These are phyloP conservation scores for Syngnathoides biaculeatus DNA, from an alignment of 2,113 vertebrate species.

Conservation along the genomic window DNA sequence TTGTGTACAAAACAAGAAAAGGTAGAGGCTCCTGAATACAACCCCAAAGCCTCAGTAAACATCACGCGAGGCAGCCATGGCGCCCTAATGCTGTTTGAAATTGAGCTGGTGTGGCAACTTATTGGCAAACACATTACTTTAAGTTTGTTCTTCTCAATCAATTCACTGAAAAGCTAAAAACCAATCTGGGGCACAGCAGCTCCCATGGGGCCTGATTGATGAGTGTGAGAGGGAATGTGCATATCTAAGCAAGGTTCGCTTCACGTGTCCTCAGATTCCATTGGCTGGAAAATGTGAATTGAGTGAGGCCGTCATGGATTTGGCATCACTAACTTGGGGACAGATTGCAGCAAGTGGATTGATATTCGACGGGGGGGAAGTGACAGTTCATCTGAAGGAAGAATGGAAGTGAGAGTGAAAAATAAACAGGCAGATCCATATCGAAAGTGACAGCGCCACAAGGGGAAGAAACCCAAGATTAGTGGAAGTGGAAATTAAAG, in stretches of 20 bases:
- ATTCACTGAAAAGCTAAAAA: conserved; percentile 70
- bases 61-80: conserved; percentile 47
- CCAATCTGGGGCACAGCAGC: conserved; percentile 65
- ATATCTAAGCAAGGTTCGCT: conserved; percentile 69
- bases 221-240: conserved; percentile 63
- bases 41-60: conserved; percentile 48
- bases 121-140: conserved; percentile 72
- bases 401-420: conserved; percentile 61
- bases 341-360: conserved; percentile 67
- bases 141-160: conserved; percentile 74
- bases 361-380: conserved; percentile 68
- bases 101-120: conserved; percentile 61
- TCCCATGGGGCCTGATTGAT: conserved; percentile 70
- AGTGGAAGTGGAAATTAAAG: conserved; percentile 41
- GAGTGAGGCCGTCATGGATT: conserved; percentile 69
- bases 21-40: conserved; percentile 41
- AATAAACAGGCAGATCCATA: conserved; percentile 69
- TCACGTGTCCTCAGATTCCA: conserved; percentile 67
- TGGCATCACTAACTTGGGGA: conserved; percentile 63
- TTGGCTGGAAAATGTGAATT: conserved; percentile 73
- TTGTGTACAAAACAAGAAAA: conserved; percentile 47
- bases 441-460: conserved; percentile 54
- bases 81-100: conserved; percentile 61
- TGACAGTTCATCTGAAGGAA: conserved; percentile 76
- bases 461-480: conserved; percentile 39